These are phyloP conservation scores for Potamilus streckersoni DNA, from an alignment of 1,140 invertebrate genomes.

Conservation along the genomic window DNA sequence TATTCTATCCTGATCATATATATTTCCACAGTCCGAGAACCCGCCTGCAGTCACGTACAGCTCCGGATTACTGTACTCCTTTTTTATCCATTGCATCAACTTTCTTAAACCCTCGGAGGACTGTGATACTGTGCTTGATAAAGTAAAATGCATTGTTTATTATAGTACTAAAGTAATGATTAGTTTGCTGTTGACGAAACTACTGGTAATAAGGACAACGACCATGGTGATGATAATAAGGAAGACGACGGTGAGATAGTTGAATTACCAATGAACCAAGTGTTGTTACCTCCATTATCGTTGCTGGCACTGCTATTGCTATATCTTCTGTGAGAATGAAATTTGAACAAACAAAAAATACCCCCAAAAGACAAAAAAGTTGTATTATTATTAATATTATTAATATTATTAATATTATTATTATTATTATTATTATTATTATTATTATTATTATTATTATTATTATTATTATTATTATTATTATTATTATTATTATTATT, in stretches of 20 bases:
- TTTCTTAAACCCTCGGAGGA: no score
- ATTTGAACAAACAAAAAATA: no score
- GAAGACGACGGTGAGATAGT: no score
- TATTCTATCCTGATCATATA: conserved; percentile 71
- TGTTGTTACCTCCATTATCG: not conserved
- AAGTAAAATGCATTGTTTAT: no score
- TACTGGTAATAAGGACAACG: no score
- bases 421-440: not conserved
- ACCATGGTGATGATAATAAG: no score
- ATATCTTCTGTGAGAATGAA: not conserved
- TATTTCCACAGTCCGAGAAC: conserved; percentile 66
- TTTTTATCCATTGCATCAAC: conserved; percentile 73
- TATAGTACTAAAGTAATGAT: no score
- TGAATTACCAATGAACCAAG: no score
- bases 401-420: not conserved
- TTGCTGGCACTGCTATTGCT: not conserved
- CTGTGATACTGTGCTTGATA: no score
- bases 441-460: not conserved
- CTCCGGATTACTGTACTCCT: conserved; percentile 73
- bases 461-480: not conserved
- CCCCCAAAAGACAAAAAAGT: no score
- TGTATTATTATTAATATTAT: not conserved
- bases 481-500: not conserved
- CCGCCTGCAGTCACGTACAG: conserved; percentile 80
- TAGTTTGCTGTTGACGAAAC: no score